Evolutionary conservation across 35 echinoderm and acorn worm genomes (phyloP), one percentile per base, ranked within the genome.

Genomic region (Strongylocentrotus purpuratus): DNA sequence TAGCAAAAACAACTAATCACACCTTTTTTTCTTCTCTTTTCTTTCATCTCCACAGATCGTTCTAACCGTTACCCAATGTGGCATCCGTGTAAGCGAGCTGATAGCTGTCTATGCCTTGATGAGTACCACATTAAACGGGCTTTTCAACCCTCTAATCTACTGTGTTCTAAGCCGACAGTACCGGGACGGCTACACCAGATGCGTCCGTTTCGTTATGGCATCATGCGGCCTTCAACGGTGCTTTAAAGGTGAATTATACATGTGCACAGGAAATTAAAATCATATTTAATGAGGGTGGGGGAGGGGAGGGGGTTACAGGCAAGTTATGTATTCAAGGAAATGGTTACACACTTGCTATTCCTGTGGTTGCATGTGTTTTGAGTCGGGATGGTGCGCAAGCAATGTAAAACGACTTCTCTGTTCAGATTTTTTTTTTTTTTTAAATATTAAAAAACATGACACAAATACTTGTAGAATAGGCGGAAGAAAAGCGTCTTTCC

Each of bases 41-140:
- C 65, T 25, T n/a, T 4, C 28, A 22, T 18, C 25, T 46, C 25
- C 31, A 20, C 95, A 98, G 97, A 92, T 98, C 33, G 97, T 98
- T 10, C 46, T 97, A 89, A 98, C 97, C 20, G 65, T 98, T 15
- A 98, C 96, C 5, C 97, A 98, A 87, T 95, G 88, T 87, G 97
- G 97, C 5, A 65, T 94, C 50, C 92, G 89, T n/a, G 97, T 98
- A 47, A 95, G 95, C 46, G 96, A 98, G 50, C 52, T 98, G 28
- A 94, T 98, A 65, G 97, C 97, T 5, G 95, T 97, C 11, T 98
- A 98, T 71, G 96, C 97, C 33, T 85, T 98, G 33, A 95, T 97
- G 94, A 98, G 97, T 87, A 98, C 97, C 87, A 98, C 96, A 31
- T 94, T 98, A 17, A 98, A 98, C 33, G 97, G 96, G n/a, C 95